These are phyloP conservation scores for Neogale vison DNA, from an alignment of 2,113 vertebrate species.

Conservation along the genomic window DNA sequence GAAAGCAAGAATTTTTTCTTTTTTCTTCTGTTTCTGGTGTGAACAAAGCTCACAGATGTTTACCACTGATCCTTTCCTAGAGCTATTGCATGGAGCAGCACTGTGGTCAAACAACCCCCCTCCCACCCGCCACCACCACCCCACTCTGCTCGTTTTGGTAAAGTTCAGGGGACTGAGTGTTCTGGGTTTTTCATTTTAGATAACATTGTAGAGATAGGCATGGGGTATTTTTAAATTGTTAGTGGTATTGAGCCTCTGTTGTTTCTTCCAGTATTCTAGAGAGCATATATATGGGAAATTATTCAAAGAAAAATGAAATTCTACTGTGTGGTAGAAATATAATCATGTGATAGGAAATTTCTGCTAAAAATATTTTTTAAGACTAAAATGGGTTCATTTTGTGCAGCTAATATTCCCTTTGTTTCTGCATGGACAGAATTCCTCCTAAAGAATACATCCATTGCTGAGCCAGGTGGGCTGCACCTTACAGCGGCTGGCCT, in stretches of 20 bases:
- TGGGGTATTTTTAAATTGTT: background rate
- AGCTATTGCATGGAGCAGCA: background rate
- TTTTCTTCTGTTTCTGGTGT: background rate
- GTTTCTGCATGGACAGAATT: background rate
- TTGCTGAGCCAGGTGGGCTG: background rate
- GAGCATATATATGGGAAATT: slow-evolving; percentile 28
- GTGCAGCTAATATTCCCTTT: background rate
- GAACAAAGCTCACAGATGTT: slow-evolving; percentile 36
- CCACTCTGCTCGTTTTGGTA: background rate
- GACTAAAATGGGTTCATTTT: slow-evolving; percentile 28
- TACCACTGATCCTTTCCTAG: background rate
- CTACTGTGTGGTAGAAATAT: slow-evolving; percentile 1
- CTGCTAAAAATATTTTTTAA: slow-evolving; percentile 63
- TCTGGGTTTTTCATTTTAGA: background rate
- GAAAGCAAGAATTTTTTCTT: background rate
- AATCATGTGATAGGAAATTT: slow-evolving; percentile 56
- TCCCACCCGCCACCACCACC: too few species aligned
- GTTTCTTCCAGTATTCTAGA: background rate
- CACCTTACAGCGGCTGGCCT: too few species aligned
- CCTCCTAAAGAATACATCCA: background rate
- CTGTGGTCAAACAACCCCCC: background rate
- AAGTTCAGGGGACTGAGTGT: background rate
- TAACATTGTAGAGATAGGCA: background rate
- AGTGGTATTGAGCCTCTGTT: background rate
- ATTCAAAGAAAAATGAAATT: slow-evolving; percentile 46